A percentile compares a stretch with the other conserved stretches of the same genome.
These are phyloP conservation scores for Drosophila demipolita DNA, from an alignment of 2,888 invertebrate species.

Conservation along the genomic window DNA sequence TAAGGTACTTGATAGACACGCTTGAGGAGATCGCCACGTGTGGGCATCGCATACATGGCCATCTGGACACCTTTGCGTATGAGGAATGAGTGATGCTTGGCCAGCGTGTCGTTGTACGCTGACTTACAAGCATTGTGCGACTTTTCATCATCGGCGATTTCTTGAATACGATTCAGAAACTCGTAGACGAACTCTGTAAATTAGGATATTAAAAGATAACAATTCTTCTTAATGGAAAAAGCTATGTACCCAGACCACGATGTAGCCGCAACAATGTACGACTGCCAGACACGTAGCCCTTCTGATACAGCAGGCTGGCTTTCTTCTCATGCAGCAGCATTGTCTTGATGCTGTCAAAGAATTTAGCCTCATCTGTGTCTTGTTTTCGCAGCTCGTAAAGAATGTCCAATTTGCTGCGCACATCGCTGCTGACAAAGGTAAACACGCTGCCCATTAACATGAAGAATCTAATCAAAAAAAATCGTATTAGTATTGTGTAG, in stretches of 20 bases:
- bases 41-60: constrained; percentile 90
- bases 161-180: constrained; percentile 91
- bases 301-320: constrained; percentile 88
- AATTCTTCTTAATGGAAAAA: background rate
- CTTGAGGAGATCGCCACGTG: constrained; percentile 89
- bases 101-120: constrained; percentile 93
- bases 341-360: constrained; percentile 90
- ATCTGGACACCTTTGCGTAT: constrained; percentile 92
- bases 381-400: constrained; percentile 89
- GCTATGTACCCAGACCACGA: constrained; percentile 92
- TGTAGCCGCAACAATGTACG: constrained; percentile 95
- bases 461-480: constrained; percentile 90
- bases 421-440: constrained; percentile 95
- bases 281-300: constrained; percentile 92
- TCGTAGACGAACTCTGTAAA: constrained; percentile 93
- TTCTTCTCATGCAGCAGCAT: constrained; percentile 95
- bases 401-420: constrained; percentile 93
- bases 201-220: constrained; percentile 11
- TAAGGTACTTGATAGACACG: constrained; percentile 86
- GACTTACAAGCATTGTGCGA: constrained; percentile 91
- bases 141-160: constrained; percentile 88
- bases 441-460: constrained; percentile 95
- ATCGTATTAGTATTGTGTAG: background rate
- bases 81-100: constrained; percentile 95
- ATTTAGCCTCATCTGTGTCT: constrained; percentile 84